Evolutionary conservation across 2,113 vertebrate genomes (phyloP).

Genomic region (Nanorana parkeri): DNA sequence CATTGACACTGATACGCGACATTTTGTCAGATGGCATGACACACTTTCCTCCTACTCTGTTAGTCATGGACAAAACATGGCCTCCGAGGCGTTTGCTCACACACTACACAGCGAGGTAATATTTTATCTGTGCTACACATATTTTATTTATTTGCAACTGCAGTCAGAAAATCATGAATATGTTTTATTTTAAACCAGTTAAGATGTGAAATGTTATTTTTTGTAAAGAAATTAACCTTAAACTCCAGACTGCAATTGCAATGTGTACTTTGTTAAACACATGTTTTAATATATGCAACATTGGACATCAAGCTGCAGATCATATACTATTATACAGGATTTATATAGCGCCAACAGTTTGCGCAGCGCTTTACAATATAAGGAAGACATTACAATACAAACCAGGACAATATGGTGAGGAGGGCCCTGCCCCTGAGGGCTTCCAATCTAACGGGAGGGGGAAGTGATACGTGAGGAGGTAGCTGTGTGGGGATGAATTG

Average conservation of each 20-base stretch:
- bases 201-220: background rate
- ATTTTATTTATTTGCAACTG: background rate
- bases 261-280: too few species aligned
- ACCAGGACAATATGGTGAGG: too few species aligned
- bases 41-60: constrained; percentile 50
- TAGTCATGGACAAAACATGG: constrained; percentile 58
- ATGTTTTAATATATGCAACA: too few species aligned
- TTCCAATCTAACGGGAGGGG: too few species aligned
- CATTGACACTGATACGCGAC: constrained; percentile 62
- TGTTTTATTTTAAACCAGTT: background rate
- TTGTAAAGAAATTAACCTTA: background rate
- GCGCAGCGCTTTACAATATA: too few species aligned
- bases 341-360: too few species aligned
- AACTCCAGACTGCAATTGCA: background rate
- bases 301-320: too few species aligned
- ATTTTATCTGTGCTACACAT: constrained; percentile 32
- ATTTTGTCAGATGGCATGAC: constrained; percentile 65
- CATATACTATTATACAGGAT: too few species aligned
- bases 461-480: too few species aligned
- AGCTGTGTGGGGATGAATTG: too few species aligned
- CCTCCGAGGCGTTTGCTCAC: constrained; percentile 58
- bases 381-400: too few species aligned
- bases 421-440: too few species aligned
- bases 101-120: background rate
- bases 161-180: background rate